Base-by-base conservation (phyloP, 2,113 vertebrate species). In the Nansenia antarctica region DNA sequence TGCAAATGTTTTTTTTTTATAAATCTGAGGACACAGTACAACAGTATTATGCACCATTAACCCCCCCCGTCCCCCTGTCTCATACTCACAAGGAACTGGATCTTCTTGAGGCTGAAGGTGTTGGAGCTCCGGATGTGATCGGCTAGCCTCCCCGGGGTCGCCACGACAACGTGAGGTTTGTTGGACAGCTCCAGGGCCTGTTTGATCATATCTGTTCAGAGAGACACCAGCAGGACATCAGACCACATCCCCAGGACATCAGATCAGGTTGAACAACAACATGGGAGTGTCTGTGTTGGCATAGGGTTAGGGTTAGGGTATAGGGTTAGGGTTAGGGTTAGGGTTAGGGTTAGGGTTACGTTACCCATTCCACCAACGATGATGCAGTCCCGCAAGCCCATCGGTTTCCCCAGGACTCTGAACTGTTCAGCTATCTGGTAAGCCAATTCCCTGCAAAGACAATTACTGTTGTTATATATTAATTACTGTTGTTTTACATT, bases 371-470 rank as follows among this genome's bases (percentile, higher is more conserved):
- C 96, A 0, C 96, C 97, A 0, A 98, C 96, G 1, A 98, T 67
- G 68, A 98, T 94, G 55, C 94, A 96, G 20, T 98, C 96, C 72
- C 89, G 94, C 67, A 98, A 83, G 32, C 95, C 95, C 9, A 99
- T 82, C 0, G 97, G 97, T 68, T 96, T 98, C 31, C 97, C 97
- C 74, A 99, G 85, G 32, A 95, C 95, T 0, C 95, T 86, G 80
- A 99, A 98, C 86, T 98, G 97, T 84, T 99, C 96, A 0, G 96
- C 96, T 0, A 98, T 98, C 92, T 99, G 97, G 79, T 95, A 95
- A 3, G 96, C 97, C 82, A 99, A 90, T 75, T 98, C 97, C 84
- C 97, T 98, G 88, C 9, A 12, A 11, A 70, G 42, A 60, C 5
- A n/a, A n/a, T n/a, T n/a, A n/a, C n/a, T n/a, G n/a, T n/a, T n/a